Conservation (phyloP, 2,113 vertebrate genomes). For the Forbesichthys papilliferus region DNA sequence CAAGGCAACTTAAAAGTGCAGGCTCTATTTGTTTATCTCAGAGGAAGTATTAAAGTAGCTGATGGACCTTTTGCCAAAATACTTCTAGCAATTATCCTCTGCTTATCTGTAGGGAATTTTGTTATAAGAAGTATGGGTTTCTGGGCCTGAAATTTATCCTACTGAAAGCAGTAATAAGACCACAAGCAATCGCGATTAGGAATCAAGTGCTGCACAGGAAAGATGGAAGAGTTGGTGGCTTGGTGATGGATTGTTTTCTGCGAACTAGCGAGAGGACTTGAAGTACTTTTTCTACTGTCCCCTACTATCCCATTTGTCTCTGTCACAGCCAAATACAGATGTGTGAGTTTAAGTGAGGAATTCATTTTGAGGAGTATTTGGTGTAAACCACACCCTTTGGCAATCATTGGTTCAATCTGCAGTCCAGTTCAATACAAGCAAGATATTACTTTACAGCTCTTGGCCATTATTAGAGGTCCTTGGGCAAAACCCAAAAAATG, state of each 20-base stretch:
- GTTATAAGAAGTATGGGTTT: slow-evolving; percentile 35
- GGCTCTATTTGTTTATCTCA: background rate
- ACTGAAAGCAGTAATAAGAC: slow-evolving; percentile 49
- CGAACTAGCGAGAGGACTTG: slow-evolving; percentile 56
- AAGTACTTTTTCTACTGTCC: slow-evolving; percentile 74
- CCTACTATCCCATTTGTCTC: slow-evolving; percentile 74
- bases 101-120: slow-evolving; percentile 17
- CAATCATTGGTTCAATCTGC: slow-evolving; percentile 59
- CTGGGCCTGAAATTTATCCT: slow-evolving; percentile 10
- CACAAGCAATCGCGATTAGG: slow-evolving; percentile 60
- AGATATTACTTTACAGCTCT: slow-evolving; percentile 13
- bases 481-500: slow-evolving; percentile 11
- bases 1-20: background rate
- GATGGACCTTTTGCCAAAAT: slow-evolving; percentile 20
- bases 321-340: slow-evolving; percentile 71
- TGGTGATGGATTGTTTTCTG: slow-evolving; percentile 72
- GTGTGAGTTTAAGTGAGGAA: slow-evolving; percentile 58
- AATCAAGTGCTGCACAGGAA: slow-evolving; percentile 66
- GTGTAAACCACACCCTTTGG: slow-evolving; percentile 47
- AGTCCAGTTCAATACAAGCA: slow-evolving; percentile 31
- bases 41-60: background rate
- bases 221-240: slow-evolving; percentile 41
- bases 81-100: slow-evolving; percentile 23
- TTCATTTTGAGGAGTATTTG: slow-evolving; percentile 63
- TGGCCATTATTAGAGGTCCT: background rate